Base-by-base conservation (phyloP, 2,113 vertebrate genomes). In the Chaetorhynchus papuensis region DNA sequence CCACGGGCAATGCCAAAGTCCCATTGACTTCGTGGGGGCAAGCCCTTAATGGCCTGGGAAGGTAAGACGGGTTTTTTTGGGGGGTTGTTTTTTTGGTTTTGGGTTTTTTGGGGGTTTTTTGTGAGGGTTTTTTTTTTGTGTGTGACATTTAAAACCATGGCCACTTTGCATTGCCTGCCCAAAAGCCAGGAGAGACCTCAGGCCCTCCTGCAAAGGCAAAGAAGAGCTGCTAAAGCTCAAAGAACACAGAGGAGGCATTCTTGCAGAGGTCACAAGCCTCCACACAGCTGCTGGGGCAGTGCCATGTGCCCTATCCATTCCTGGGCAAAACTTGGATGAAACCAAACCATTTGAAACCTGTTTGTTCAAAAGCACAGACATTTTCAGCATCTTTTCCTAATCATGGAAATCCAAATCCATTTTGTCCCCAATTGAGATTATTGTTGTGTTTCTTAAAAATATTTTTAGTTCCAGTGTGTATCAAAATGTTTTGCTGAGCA, bases 401-500 rank as follows among this genome's bases (percentile, higher is more conserved):
- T 78, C 41, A 56, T 33, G 27, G 90, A 94, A 93, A 87, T 92
- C 57, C 65, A 86, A 88, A 56, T 17, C 54, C 54, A 65, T 94
- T 95, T 88, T 83, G 20, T 83, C 50, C 76, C 39, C 21, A 2
- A 70, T 57, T 94, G n/a, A 92, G 57, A 76, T 83, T 66, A 66
- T 88, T 86, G 69, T 49, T 82, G 50, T 49, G 47, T 75, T 87
- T 77, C 72, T 90, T 68, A n/a, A 81, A 90, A 83, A 30, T 93
- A 96, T 92, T 95, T 95, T 95, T 94, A 94, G 91, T 60, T 2
- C 0, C 74, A 65, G 49, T 4, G 14, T 75, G 52, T n/a, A 75
- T 53, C 64, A 74, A 86, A 90, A 87, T 56, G 60, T 96, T 93
- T 75, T 44, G 71, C 83, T 96, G 90, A 86, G 79, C 85, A 49